Percentiles rank a stretch among this genome's conserved stretches.
Evolutionary conservation across 2,113 vertebrate species (phyloP).

Genomic region (Polyodon spathula): DNA sequence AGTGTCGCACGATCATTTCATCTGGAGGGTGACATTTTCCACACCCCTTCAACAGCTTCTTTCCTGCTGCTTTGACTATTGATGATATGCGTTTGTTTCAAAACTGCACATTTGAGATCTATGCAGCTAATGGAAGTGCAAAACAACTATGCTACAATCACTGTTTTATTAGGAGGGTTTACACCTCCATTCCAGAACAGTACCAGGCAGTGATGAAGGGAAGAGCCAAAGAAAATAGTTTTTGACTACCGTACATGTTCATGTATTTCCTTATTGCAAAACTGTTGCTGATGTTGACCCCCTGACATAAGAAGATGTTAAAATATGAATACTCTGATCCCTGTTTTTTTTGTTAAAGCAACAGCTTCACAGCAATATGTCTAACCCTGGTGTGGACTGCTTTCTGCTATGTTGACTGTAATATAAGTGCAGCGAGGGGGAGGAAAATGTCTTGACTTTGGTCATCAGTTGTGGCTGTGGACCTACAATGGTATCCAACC

Average conservation of each 20-base stretch:
- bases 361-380: slow-evolving; percentile 5
- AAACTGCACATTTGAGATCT: no score
- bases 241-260: no score
- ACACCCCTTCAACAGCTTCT: no score
- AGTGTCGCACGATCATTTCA: no score
- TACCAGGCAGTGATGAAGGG: no score
- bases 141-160: no score
- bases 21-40: no score
- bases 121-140: no score
- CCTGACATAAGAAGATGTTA: neutral
- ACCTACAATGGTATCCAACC: slow-evolving; percentile 62
- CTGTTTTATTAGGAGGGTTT: no score
- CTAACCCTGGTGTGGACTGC: slow-evolving; percentile 50
- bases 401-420: slow-evolving; percentile 53
- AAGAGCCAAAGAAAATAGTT: neutral
- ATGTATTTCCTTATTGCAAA: neutral
- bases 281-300: neutral
- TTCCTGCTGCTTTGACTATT: no score
- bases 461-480: slow-evolving; percentile 45
- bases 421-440: slow-evolving; percentile 52
- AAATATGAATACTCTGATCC: neutral
- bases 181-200: no score
- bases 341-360: neutral
- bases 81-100: no score
- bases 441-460: slow-evolving; percentile 51